These are phyloP conservation scores for Xylocopa sonorina DNA, from an alignment of 1,140 invertebrate species.

Conservation along the genomic window DNA sequence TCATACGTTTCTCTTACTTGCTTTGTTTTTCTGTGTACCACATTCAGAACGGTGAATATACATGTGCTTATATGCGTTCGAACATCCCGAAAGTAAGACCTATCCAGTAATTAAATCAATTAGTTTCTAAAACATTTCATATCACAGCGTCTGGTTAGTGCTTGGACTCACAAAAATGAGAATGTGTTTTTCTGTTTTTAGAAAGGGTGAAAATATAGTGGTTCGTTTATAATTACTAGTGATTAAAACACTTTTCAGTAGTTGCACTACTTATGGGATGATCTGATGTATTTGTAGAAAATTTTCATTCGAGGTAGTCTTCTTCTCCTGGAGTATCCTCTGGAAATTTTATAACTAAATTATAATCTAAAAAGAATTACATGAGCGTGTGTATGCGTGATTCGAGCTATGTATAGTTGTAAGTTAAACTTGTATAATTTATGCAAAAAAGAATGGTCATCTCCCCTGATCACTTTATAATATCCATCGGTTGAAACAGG, in stretches of 20 bases:
- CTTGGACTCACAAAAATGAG: too few species aligned
- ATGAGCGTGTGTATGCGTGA: background rate
- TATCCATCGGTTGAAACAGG: slow-evolving; percentile 1
- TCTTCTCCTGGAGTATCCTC: slow-evolving; percentile 45
- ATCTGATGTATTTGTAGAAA: slow-evolving; percentile 32
- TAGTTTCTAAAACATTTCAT: too few species aligned
- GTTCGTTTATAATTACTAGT: too few species aligned
- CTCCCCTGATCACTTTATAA: slow-evolving; percentile 17
- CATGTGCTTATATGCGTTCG: too few species aligned
- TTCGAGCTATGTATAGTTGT: background rate
- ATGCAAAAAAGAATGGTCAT: slow-evolving; percentile 14
- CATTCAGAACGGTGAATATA: background rate
- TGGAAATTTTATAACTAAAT: slow-evolving; percentile 28
- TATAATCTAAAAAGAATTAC: background rate
- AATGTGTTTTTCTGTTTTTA: too few species aligned
- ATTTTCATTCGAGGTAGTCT: slow-evolving; percentile 7
- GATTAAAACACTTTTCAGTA: too few species aligned
- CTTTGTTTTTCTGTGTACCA: background rate
- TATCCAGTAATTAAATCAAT: too few species aligned
- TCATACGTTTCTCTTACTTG: background rate
- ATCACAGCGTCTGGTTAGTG: too few species aligned
- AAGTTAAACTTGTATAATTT: slow-evolving; percentile 35
- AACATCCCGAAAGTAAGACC: too few species aligned
- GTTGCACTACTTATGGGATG: too few species aligned
- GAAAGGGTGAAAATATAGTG: too few species aligned